These are phyloP conservation scores for Athalia rosae DNA, from an alignment of 2,888 invertebrate genomes.

Conservation along the genomic window DNA sequence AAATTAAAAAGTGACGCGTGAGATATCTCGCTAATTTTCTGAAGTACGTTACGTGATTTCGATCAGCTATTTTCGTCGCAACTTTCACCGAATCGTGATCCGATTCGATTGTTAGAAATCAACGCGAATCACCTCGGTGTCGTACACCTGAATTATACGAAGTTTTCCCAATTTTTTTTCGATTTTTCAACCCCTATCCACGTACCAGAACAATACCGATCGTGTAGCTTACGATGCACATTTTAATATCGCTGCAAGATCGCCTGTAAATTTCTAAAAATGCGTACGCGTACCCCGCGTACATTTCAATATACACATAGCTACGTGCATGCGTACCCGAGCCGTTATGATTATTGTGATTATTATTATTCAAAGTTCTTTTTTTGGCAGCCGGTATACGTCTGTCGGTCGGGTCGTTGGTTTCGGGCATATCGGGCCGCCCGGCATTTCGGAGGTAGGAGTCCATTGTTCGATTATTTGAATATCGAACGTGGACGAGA, in stretches of 20 bases:
- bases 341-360: conserved; percentile 69
- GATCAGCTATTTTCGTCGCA: no score
- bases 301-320: background rate
- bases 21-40: no score
- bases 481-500: conserved; percentile 70
- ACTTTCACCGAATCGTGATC: no score
- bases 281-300: background rate
- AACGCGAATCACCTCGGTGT: no score
- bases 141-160: no score
- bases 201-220: no score
- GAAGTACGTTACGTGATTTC: no score
- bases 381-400: conserved; percentile 51
- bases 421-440: conserved; percentile 54
- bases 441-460: conserved; percentile 60
- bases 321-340: conserved; percentile 45
- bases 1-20: no score
- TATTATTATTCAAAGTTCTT: conserved; percentile 65
- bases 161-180: no score
- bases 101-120: no score
- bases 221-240: background rate
- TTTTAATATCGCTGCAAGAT: background rate
- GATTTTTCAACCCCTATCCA: no score
- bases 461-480: conserved; percentile 72
- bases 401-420: conserved; percentile 46
- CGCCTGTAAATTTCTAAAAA: background rate